Evolutionary conservation across 2,797 vertebrate species (phyloP).

Genomic region (Sternarchorhynchus goeldii): DNA sequence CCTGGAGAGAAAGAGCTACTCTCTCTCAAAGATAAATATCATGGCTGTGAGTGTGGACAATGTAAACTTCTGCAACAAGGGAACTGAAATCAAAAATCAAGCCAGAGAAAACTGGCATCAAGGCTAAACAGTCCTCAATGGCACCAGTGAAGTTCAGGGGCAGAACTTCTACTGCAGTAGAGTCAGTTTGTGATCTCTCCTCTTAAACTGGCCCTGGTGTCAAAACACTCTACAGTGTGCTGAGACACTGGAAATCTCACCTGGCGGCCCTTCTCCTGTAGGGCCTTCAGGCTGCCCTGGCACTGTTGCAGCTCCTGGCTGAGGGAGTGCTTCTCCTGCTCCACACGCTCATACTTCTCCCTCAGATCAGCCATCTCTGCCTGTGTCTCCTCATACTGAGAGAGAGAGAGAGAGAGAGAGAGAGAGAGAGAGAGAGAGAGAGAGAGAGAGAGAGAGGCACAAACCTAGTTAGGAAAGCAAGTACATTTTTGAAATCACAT

Average conservation of each 20-base stretch:
- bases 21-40: slow-evolving; percentile 22
- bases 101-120: neutral
- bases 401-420: slow-evolving; percentile 50
- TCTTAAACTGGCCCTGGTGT: slow-evolving; percentile 53
- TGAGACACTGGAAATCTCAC: slow-evolving; percentile 72
- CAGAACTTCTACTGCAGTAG: neutral
- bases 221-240: slow-evolving; percentile 39
- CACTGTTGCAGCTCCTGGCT: slow-evolving; percentile 87
- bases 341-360: slow-evolving; percentile 82
- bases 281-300: slow-evolving; percentile 88
- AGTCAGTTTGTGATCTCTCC: slow-evolving; percentile 28
- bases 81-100: slow-evolving; percentile 1
- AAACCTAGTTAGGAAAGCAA: slow-evolving; percentile 39
- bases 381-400: slow-evolving; percentile 88
- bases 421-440: neutral
- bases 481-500: slow-evolving; percentile 5
- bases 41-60: slow-evolving; percentile 2
- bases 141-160: slow-evolving; percentile 17
- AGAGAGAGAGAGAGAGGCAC: neutral
- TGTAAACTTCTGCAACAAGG: slow-evolving; percentile 12
- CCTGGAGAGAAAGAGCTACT: slow-evolving; percentile 20
- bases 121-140: slow-evolving; percentile 12
- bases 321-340: slow-evolving; percentile 87
- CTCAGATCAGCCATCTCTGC: slow-evolving; percentile 85
- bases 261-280: slow-evolving; percentile 90